Base-by-base conservation (phyloP, 2,888 invertebrate species). In the Antheraea assamensis region DNA sequence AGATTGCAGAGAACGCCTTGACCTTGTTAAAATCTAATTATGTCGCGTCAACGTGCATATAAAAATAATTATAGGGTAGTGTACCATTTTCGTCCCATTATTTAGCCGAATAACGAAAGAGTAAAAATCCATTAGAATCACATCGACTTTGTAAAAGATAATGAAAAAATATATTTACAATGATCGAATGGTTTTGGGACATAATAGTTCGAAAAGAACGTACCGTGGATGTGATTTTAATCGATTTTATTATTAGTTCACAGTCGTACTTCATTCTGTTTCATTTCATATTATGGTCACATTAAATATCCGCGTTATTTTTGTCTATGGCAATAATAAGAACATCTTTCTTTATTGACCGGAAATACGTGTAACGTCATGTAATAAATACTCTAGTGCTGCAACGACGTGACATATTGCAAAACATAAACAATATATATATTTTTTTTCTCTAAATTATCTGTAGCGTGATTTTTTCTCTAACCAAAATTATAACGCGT, bases 21-120 rank as follows among this genome's bases (percentile, higher is more conserved):
- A 68, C 30, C 8, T 31, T 30, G 31, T 24, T 66, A 66, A 47
- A 71, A 52, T 52, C 52, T 19, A 52, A 52, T 21, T 52, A 52
- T 52, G 52, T 52, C 52, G 19, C 52, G 42, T 52, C 52, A 52
- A 21, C 3, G 52, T 52, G 52, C 52, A 21, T 21, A 19, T 52
- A 52, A 52, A 52, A 13, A 42, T 42, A 42, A 10, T 13, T 42
- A 52, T 52, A 52, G 74, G 74, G 78, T 77, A 81, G 84, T 88
- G 87, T 87, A 84, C 84, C 85, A 81, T 85, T 84, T n/a, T 77
- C 81, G 81, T 80, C 78, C 78, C 77, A 71, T 71, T 76, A 80
- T 80, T 81, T 85, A 87, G 86, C 81, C 81, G 85, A 85, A 85
- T 87, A 85, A 79, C 80, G 79, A 79, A 80, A 80, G 83, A 85